Evolutionary conservation across 2,888 invertebrate genomes (phyloP).

Genomic region (Drosophila phalerata): DNA sequence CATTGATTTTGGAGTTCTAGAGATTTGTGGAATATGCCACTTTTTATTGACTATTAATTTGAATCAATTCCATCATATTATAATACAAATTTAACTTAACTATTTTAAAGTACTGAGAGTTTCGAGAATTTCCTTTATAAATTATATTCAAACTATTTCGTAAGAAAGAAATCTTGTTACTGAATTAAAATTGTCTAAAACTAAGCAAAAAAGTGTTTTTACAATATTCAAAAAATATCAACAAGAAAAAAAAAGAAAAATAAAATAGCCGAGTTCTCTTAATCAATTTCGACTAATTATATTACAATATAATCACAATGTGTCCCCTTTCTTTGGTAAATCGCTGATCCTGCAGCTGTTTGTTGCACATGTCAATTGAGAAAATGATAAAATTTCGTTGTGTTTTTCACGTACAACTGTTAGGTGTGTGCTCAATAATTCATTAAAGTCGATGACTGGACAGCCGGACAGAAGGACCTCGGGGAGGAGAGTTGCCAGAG

Average conservation of each 20-base stretch:
- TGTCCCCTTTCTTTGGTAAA: not conserved
- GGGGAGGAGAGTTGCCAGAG: conserved; percentile 14
- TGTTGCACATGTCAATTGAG: conserved; percentile 24
- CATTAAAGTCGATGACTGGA: conserved; percentile 69
- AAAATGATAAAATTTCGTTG: conserved; percentile 25
- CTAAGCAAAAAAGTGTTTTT: too few relatives aligned
- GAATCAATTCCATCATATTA: too few relatives aligned
- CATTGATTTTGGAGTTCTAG: too few relatives aligned
- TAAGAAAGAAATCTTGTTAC: too few relatives aligned
- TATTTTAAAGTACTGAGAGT: too few relatives aligned
- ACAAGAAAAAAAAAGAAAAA: not conserved
- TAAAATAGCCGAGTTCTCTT: not conserved
- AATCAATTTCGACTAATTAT: conserved; percentile 19
- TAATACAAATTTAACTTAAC: too few relatives aligned
- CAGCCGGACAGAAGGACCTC: conserved; percentile 25
- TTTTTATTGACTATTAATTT: too few relatives aligned
- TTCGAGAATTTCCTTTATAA: too few relatives aligned
- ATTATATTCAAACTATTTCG: too few relatives aligned
- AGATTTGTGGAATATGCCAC: too few relatives aligned
- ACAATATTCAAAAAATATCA: too few relatives aligned
- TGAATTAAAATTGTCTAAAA: too few relatives aligned
- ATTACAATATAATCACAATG: conserved; percentile 8
- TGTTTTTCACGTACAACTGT: conserved; percentile 42
- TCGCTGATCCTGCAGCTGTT: conserved; percentile 45
- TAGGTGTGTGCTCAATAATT: conserved; percentile 66